These are phyloP conservation scores for Polydrusus tereticollis DNA, from an alignment of 2,888 invertebrate species.

Conservation along the genomic window DNA sequence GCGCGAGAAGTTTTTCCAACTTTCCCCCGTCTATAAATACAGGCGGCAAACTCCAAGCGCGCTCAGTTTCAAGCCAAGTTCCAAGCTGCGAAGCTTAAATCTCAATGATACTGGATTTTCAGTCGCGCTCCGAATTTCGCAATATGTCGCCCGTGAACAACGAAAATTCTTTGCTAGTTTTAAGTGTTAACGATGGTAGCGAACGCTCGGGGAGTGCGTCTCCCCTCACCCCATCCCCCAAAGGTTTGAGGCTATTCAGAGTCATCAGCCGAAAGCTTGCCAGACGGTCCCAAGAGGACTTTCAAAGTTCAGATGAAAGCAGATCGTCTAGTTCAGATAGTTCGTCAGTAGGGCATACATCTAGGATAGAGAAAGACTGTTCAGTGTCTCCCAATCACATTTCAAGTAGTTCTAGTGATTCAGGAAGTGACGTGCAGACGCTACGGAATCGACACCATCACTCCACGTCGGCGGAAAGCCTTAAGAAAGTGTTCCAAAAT, in stretches of 20 bases:
- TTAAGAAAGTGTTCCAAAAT: constrained; percentile 80
- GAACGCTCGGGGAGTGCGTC: constrained; percentile 62
- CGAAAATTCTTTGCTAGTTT: constrained; percentile 30
- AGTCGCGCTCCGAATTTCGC: not conserved
- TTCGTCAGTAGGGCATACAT: constrained; percentile 53
- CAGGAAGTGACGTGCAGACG: constrained; percentile 70
- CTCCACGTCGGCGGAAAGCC: constrained; percentile 72
- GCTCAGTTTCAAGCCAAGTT: constrained; percentile 17
- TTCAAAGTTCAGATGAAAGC: constrained; percentile 66
- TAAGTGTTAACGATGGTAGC: constrained; percentile 25
- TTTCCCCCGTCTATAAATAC: constrained; percentile 38
- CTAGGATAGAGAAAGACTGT: constrained; percentile 60
- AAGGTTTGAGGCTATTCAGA: constrained; percentile 76
- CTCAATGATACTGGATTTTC: constrained; percentile 7
- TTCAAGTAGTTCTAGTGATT: constrained; percentile 73
- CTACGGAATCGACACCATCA: constrained; percentile 64
- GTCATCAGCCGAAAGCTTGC: constrained; percentile 76
- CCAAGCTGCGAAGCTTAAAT: not conserved
- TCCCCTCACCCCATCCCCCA: constrained; percentile 70
- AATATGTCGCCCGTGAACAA: constrained; percentile 15
- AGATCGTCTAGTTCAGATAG: constrained; percentile 68
- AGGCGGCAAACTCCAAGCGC: not conserved
- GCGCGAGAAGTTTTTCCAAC: constrained; percentile 32
- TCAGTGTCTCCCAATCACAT: constrained; percentile 66
- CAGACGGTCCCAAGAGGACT: constrained; percentile 69